Conservation (phyloP, 1,140 invertebrate genomes). For the Idris sp. region DNA sequence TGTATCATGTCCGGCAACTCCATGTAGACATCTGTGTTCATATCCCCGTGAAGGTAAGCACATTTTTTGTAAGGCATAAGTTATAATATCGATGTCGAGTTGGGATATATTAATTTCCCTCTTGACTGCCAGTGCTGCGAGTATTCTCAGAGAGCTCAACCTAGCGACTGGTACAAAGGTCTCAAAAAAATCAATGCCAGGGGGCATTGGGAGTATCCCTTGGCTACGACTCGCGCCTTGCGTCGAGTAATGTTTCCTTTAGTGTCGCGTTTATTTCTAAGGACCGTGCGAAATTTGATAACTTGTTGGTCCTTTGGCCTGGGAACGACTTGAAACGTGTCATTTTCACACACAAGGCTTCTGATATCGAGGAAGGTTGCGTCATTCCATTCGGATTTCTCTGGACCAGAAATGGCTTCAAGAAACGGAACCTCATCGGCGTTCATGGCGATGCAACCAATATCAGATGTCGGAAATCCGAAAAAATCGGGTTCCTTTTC, state of each 20-base stretch:
- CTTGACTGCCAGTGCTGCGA: neutral
- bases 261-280: slow-evolving; percentile 20
- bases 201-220: slow-evolving; percentile 30
- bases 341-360: slow-evolving; percentile 9
- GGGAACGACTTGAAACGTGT: slow-evolving; percentile 5
- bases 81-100: neutral
- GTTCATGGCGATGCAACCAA: no score
- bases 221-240: slow-evolving; percentile 4
- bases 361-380: slow-evolving; percentile 9
- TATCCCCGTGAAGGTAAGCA: neutral
- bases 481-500: no score
- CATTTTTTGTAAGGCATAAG: no score
- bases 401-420: neutral
- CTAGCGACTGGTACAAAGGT: neutral
- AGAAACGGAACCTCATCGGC: slow-evolving; percentile 6
- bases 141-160: neutral
- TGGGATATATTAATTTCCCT: neutral
- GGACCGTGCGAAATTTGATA: slow-evolving; percentile 22
- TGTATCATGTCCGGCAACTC: neutral
- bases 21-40: neutral
- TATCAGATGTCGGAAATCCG: no score
- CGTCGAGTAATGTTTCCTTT: slow-evolving; percentile 7
- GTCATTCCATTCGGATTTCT: slow-evolving; percentile 8
- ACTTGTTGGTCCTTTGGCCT: neutral
- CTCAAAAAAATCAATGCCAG: neutral